A percentile compares a stretch with the other conserved stretches of the same genome.
phyloP scores from a whole-genome alignment of 1,140 invertebrate species.

The Wiebesia pumilae region DNA sequence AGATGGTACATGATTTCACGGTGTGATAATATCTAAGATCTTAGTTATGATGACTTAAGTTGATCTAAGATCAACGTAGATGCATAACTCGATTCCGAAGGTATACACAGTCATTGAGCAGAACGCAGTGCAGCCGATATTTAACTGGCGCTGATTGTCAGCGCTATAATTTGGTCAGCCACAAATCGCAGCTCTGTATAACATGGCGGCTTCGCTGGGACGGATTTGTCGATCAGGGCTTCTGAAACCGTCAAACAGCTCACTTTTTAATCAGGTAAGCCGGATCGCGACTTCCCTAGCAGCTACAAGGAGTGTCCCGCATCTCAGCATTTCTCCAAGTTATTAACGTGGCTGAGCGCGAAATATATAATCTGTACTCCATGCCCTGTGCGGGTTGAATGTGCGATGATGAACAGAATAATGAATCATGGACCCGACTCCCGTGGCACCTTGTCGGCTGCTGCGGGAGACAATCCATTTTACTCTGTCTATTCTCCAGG shows the following conservation, averaged over 20 bases:
- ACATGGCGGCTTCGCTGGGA: conserved; percentile 88
- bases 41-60: too few species aligned
- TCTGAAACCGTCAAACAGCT: conserved; percentile 78
- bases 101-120: too few species aligned
- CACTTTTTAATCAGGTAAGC: conserved; percentile 75
- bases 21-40: too few species aligned
- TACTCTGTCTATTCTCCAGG: neutral
- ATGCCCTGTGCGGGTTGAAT: too few species aligned
- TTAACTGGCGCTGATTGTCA: neutral
- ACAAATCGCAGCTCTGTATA: conserved; percentile 74
- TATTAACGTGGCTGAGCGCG: neutral
- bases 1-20: too few species aligned
- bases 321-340: neutral
- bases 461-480: neutral
- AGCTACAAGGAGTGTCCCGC: neutral
- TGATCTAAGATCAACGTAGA: too few species aligned
- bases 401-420: neutral
- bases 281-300: neutral
- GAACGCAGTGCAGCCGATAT: neutral
- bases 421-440: neutral
- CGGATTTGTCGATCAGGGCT: conserved; percentile 87
- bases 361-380: neutral
- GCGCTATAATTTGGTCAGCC: neutral
- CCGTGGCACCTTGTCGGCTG: neutral
- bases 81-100: too few species aligned